phyloP scores from a whole-genome alignment of 2,888 invertebrate genomes.

The Atethmia centrago region DNA sequence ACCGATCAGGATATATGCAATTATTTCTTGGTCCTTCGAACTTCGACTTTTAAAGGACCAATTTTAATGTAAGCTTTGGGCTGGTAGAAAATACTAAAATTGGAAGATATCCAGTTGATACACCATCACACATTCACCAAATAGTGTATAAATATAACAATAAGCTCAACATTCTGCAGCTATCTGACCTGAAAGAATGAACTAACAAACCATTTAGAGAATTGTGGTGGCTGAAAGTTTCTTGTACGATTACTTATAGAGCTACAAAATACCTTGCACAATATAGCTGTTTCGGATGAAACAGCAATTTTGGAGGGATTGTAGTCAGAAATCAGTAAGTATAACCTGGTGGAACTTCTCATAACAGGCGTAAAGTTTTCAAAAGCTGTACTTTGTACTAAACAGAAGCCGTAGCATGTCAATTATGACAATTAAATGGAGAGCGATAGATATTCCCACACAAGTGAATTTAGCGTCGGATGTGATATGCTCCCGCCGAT shows the following conservation, averaged over 20 bases:
- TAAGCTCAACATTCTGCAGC: background rate
- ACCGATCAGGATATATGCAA: background rate
- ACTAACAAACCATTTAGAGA: background rate
- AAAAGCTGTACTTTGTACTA: constrained; percentile 54
- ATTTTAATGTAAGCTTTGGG: background rate
- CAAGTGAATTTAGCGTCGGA: constrained; percentile 83
- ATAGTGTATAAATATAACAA: background rate
- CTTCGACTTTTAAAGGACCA: background rate
- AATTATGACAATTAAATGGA: constrained; percentile 67
- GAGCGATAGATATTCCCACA: constrained; percentile 80
- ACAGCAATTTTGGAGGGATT: background rate
- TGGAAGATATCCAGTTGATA: background rate
- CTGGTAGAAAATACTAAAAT: background rate
- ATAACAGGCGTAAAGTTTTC: constrained; percentile 29
- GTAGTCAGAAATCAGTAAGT: background rate
- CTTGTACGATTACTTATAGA: background rate
- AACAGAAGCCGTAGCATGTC: constrained; percentile 42
- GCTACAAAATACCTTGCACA: background rate
- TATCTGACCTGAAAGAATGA: background rate
- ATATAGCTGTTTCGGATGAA: background rate
- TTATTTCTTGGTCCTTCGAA: background rate
- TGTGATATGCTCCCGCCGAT: constrained; percentile 81
- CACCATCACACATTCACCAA: background rate
- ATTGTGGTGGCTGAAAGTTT: background rate
- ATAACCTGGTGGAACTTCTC: background rate